These are phyloP conservation scores for Hypotaenidia philippensis DNA, from an alignment of 2,797 vertebrate genomes.

Conservation along the genomic window DNA sequence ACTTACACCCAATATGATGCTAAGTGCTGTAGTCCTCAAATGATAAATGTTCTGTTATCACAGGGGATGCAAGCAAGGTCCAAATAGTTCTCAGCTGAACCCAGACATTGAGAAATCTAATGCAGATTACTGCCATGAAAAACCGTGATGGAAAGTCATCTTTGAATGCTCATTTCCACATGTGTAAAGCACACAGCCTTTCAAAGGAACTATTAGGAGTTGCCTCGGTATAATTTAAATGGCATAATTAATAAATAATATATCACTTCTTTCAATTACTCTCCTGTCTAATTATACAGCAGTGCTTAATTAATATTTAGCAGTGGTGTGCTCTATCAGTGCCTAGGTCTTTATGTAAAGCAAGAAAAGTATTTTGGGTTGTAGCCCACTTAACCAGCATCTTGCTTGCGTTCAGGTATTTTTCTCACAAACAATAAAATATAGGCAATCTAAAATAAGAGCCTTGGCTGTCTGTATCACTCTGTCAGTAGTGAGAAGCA, in stretches of 20 bases:
- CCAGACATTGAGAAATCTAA: not conserved
- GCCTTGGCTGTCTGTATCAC: not conserved
- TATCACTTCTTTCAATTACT: conserved; percentile 13
- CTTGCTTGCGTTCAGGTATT: not conserved
- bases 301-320: not conserved
- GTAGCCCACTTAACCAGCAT: not conserved
- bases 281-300: not conserved
- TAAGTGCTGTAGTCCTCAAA: not conserved
- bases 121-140: not conserved
- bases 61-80: not conserved
- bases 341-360: not conserved
- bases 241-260: conserved; percentile 28
- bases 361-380: not conserved
- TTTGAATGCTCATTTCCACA: not conserved
- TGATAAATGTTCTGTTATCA: not conserved
- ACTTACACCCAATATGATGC: not conserved
- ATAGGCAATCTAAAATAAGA: not conserved
- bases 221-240: conserved; percentile 16
- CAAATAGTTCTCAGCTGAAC: not conserved
- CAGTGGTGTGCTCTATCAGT: not conserved
- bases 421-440: not conserved
- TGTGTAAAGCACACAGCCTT: not conserved
- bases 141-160: not conserved
- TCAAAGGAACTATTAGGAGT: not conserved
- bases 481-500: not conserved